Evolutionary conservation across 2,797 vertebrate species (phyloP), one percentile per base, ranked within the genome.

Genomic region (Lithobates pipiens): DNA sequence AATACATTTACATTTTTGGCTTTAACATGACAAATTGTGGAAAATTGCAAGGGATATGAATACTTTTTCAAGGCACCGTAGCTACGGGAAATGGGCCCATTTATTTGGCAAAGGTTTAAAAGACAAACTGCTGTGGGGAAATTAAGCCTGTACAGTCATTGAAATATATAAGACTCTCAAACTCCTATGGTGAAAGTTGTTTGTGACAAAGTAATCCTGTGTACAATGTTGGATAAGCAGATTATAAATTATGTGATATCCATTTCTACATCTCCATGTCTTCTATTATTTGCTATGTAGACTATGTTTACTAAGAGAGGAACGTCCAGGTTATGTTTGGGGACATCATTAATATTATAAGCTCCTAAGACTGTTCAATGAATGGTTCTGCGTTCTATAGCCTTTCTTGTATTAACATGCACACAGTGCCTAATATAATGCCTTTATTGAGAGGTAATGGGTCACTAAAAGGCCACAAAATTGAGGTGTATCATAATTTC

Each of bases 231-330:
- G 6, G 46, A 15, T 71, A 29, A 44, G 50, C 10, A 16, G 36
- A 27, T 73, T 73, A 21, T 73, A 18, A 8, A 21, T 44, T 73
- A 57, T 18, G 36, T 13, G 25, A n/a, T 57, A 44, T 73, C 34
- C 50, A 73, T 73, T 72, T 29, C 50, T 1, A n/a, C 54, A 7
- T 73, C 23, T 73, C 10, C 36, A 71, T 29, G 7, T 73, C 32
- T 42, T 63, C 42, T 1, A 82, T 73, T 73, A 63, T 82, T 82
- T 63, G 57, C 32, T 44, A 18, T 42, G 32, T n/a, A 29, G 80
- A 42, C 71, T 34, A 61, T n/a, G 54, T 80, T 61, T 61, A 39
- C 29, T 46, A 21, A 18, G 3, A 36, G 13, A 80, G 23, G 15
- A 80, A 16, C 7, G 21, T 21, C 7, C 11, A 71, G 4, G 21